Conservation (phyloP, 2,888 invertebrate species). For the Pogonocherus hispidulus region DNA sequence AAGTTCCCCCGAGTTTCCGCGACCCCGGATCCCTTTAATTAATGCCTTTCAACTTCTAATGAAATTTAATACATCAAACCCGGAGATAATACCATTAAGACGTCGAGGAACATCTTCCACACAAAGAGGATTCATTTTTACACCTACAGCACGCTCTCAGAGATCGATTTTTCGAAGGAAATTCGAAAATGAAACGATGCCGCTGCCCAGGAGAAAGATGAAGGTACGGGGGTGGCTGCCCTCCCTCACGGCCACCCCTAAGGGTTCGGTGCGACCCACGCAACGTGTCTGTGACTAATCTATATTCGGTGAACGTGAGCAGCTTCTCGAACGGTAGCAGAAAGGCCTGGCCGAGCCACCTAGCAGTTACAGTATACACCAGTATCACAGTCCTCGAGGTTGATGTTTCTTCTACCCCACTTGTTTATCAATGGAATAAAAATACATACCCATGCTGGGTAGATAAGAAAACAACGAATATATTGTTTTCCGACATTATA, state of each 20-base stretch:
- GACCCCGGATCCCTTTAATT: conserved; percentile 17
- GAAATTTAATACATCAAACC: conserved; percentile 22
- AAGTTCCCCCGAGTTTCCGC: conserved; percentile 14
- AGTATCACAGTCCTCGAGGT: too few species aligned
- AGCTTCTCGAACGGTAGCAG: not conserved
- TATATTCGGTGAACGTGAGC: conserved; percentile 2
- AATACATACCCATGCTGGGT: too few species aligned
- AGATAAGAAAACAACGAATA: too few species aligned
- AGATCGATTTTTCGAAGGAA: conserved; percentile 4
- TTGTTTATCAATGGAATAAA: too few species aligned
- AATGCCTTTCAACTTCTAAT: conserved; percentile 22
- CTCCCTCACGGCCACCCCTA: not conserved
- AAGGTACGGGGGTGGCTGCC: not conserved
- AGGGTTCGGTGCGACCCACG: not conserved
- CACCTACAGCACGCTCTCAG: not conserved
- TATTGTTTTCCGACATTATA: too few species aligned
- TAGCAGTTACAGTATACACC: too few species aligned
- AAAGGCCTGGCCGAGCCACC: not conserved
- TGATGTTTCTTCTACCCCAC: too few species aligned
- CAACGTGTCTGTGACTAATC: not conserved
- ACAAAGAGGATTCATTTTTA: not conserved
- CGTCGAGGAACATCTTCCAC: not conserved
- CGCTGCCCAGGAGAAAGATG: not conserved
- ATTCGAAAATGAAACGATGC: conserved; percentile 12
- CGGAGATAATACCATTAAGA: conserved; percentile 19